A percentile compares a stretch with the other conserved stretches of the same genome.
phyloP scores from a whole-genome alignment of 2,113 vertebrate genomes.

The Sapajus apella region DNA sequence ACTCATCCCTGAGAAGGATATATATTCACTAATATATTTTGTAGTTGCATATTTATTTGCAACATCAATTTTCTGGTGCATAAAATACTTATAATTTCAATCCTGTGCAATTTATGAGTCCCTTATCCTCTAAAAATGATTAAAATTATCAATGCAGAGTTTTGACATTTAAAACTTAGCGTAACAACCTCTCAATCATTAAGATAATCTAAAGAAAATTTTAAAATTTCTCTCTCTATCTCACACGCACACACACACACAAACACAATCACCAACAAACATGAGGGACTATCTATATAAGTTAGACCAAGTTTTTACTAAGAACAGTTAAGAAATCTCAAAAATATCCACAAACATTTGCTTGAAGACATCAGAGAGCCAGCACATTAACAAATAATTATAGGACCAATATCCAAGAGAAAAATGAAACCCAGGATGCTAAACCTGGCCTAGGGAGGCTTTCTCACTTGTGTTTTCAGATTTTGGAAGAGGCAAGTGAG shows the following conservation, averaged over 20 bases:
- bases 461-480: background rate
- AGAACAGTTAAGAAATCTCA: constrained; percentile 17
- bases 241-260: too few relatives aligned
- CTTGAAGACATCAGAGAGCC: background rate
- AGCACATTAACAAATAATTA: background rate
- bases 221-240: background rate
- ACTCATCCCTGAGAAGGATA: background rate
- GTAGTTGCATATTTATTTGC: background rate
- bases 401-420: background rate
- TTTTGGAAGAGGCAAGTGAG: background rate
- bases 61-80: background rate
- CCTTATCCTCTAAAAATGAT: background rate
- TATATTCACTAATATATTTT: background rate
- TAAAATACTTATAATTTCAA: constrained; percentile 25
- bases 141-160: background rate
- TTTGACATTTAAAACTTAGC: background rate
- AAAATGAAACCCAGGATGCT: background rate
- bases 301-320: background rate
- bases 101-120: background rate
- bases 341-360: background rate
- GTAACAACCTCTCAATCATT: background rate
- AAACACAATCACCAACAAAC: background rate
- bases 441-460: background rate
- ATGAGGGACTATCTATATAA: background rate
- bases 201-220: background rate